Evolutionary conservation across 1,140 invertebrate genomes (phyloP), one percentile per base, ranked within the genome.

Genomic region (Drosophila nigrodunni): DNA sequence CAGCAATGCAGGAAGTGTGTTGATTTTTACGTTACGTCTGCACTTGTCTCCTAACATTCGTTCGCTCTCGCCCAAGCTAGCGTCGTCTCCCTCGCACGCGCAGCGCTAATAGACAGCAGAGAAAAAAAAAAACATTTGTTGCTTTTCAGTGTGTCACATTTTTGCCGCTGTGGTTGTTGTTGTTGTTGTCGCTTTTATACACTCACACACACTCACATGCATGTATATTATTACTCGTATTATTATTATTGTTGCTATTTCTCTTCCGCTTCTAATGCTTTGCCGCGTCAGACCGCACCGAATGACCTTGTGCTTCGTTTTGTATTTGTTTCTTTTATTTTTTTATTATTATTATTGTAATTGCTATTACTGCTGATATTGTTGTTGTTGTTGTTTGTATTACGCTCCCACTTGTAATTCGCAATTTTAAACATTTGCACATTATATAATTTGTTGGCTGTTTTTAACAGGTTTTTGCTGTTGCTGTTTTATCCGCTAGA

Each of bases 121-220:
- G 9, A 73, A 50, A 43, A 62, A 10, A 10, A 41, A 73, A 50
- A 43, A 62, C 66, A 70, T 66, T 67, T 65, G 64, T 68, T 68
- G 82, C 76, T 82, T 77, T 52, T 88, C 69, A 82, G 82, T 88
- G 82, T 87, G 82, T 87, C 83, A 87, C 82, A 87, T 77, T 82
- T 54, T 37, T 15, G 47, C 47, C 8, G 50, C 25, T 52, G 1
- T 39, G 6, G 64, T 74, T 46, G 66, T 58, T 58, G 35, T 49
- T 9, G 15, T 15, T 15, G 52, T 55, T 37, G 34, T 18, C 13
- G 43, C 25, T 30, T 30, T 30, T 30, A 25, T 25, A 25, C 25
- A 25, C 25, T 1, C 4, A 25, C 25, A 25, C 4, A 25, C 25
- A 25, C 15, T 0, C 15, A 15, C 25, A 30, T 30, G 3, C 25